Conservation (phyloP, 1,140 invertebrate species). For the Aricia agestis region DNA sequence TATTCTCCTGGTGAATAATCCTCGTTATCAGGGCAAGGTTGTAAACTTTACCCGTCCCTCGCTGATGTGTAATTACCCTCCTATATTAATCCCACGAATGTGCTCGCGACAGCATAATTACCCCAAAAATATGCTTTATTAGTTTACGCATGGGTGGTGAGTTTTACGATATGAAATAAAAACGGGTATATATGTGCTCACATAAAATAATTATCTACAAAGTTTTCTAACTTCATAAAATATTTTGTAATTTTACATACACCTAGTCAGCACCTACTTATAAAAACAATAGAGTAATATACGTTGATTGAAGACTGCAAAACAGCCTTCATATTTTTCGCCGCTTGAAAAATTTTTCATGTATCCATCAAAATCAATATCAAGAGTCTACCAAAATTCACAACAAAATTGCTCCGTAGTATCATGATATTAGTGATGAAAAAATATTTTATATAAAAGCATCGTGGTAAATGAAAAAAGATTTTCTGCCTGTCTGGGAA, state of each 20-base stretch:
- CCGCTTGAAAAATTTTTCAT: not conserved
- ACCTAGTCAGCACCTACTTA: too few species aligned
- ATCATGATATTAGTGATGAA: not conserved
- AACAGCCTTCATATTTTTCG: not conserved
- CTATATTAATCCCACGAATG: conserved; percentile 1
- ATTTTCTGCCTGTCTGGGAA: not conserved
- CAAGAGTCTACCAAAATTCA: not conserved
- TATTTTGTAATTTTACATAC: too few species aligned
- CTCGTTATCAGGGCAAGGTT: not conserved
- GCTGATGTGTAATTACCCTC: not conserved
- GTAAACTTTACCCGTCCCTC: not conserved
- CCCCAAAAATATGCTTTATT: conserved; percentile 7
- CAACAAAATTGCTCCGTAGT: not conserved
- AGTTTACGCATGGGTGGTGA: not conserved
- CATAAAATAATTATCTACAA: too few species aligned
- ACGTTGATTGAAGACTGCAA: too few species aligned
- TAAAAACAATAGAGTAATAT: too few species aligned
- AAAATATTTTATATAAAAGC: not conserved
- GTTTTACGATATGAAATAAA: not conserved
- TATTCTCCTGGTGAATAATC: not conserved
- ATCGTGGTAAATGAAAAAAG: not conserved
- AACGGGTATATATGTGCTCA: not conserved
- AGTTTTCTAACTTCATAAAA: too few species aligned
- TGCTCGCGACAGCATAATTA: conserved; percentile 10
- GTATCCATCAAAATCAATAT: not conserved